These are phyloP conservation scores for Phainopepla nitens DNA, from an alignment of 2,113 vertebrate genomes.

Conservation along the genomic window DNA sequence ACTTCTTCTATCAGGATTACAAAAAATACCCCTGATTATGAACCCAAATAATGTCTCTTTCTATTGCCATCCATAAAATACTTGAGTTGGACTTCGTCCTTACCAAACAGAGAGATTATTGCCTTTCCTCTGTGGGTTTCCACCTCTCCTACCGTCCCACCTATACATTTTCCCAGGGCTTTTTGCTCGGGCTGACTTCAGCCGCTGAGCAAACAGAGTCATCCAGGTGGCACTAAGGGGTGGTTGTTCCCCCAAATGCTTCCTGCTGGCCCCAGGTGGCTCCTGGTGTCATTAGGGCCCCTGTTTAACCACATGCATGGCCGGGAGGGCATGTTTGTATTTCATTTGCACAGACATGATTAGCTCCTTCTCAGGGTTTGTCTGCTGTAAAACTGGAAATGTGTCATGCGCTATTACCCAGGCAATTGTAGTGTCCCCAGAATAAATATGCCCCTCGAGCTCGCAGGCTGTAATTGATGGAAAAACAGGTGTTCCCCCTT, in stretches of 20 bases:
- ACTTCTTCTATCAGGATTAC: background rate
- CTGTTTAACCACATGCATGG: slow-evolving; percentile 5
- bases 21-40: background rate
- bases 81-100: background rate
- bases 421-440: slow-evolving; percentile 71
- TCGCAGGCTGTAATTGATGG: slow-evolving; percentile 61
- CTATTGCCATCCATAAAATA: background rate
- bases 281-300: slow-evolving; percentile 35
- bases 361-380: slow-evolving; percentile 49
- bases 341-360: slow-evolving; percentile 49
- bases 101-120: background rate
- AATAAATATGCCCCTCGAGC: slow-evolving; percentile 66
- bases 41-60: background rate
- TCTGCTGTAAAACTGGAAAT: slow-evolving; percentile 61
- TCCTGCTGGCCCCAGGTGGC: slow-evolving; percentile 50
- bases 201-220: slow-evolving; percentile 49
- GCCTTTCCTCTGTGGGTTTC: background rate
- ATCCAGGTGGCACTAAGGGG: slow-evolving; percentile 43
- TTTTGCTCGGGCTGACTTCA: slow-evolving; percentile 18
- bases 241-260: slow-evolving; percentile 25
- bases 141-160: background rate
- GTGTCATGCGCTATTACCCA: slow-evolving; percentile 71
- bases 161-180: slow-evolving; percentile 15
- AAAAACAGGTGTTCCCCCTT: slow-evolving; percentile 76
- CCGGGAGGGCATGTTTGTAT: slow-evolving; percentile 50